Evolutionary conservation across 1,140 invertebrate species (phyloP).

Genomic region (Heterodera schachtii): DNA sequence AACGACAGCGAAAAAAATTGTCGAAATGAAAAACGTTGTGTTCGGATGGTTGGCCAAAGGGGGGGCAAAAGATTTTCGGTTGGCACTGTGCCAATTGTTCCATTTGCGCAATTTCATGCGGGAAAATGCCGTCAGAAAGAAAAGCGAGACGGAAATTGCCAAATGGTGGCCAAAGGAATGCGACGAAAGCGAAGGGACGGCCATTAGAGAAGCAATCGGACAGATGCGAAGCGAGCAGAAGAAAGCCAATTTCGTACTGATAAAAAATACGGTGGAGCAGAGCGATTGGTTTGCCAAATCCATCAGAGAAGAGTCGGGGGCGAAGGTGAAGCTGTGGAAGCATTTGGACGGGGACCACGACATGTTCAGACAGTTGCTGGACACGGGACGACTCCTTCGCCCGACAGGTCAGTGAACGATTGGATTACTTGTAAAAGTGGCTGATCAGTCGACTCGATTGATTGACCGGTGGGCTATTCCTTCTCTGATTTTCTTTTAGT

Average conservation of each 20-base stretch:
- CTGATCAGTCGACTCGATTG: not conserved
- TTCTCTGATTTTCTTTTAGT: too few relatives aligned
- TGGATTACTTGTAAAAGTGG: not conserved
- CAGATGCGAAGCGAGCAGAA: not conserved
- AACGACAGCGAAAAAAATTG: too few relatives aligned
- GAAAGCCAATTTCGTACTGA: not conserved
- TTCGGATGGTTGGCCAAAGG: too few relatives aligned
- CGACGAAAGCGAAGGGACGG: not conserved
- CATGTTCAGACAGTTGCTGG: not conserved
- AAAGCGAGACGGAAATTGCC: not conserved
- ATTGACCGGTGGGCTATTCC: not conserved
- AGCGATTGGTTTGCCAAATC: not conserved
- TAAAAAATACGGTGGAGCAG: not conserved
- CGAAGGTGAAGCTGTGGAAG: not conserved
- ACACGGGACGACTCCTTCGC: not conserved
- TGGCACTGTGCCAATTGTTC: not conserved
- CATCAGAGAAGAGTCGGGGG: not conserved
- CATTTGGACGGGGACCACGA: not conserved
- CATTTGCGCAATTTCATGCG: not conserved
- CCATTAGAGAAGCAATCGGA: not conserved
- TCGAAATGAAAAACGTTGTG: too few relatives aligned
- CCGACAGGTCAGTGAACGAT: not conserved
- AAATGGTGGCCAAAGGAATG: not conserved
- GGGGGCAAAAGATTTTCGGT: too few relatives aligned
- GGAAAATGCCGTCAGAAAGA: not conserved